These are phyloP conservation scores for Cecidostiba fungosa DNA, from an alignment of 2,888 invertebrate species.

Conservation along the genomic window DNA sequence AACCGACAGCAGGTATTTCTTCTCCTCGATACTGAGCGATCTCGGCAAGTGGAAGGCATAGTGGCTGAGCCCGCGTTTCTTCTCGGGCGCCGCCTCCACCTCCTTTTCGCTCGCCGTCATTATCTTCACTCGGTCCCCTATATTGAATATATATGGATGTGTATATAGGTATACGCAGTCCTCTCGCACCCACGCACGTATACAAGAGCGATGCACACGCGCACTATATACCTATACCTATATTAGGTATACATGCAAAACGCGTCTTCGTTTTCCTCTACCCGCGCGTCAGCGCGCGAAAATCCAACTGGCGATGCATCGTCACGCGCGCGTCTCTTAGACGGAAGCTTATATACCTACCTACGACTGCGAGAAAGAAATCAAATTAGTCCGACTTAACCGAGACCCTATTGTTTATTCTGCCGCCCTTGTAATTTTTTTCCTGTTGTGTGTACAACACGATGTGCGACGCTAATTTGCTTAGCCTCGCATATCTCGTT, in stretches of 20 bases:
- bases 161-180: not conserved
- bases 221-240: not conserved
- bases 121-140: not conserved
- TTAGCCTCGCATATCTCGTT: conserved; percentile 38
- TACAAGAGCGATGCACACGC: not conserved
- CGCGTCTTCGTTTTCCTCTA: not conserved
- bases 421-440: conserved; percentile 24
- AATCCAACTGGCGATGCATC: not conserved
- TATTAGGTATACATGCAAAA: too few relatives aligned
- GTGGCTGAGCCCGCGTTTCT: conserved; percentile 63
- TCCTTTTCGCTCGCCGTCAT: conserved; percentile 37
- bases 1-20: conserved; percentile 94
- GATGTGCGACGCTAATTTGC: not conserved
- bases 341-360: not conserved
- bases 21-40: conserved; percentile 90
- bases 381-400: conserved; percentile 59
- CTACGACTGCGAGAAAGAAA: conserved; percentile 1
- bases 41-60: conserved; percentile 84
- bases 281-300: not conserved
- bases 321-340: not conserved
- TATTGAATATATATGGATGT: not conserved
- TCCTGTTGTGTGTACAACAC: not conserved
- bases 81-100: conserved; percentile 68
- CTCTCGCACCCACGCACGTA: not conserved
- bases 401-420: conserved; percentile 54